Percentiles rank a stretch among this genome's conserved stretches.
phyloP scores from a whole-genome alignment of 2,888 invertebrate species.

The Diadegma fenestrale region DNA sequence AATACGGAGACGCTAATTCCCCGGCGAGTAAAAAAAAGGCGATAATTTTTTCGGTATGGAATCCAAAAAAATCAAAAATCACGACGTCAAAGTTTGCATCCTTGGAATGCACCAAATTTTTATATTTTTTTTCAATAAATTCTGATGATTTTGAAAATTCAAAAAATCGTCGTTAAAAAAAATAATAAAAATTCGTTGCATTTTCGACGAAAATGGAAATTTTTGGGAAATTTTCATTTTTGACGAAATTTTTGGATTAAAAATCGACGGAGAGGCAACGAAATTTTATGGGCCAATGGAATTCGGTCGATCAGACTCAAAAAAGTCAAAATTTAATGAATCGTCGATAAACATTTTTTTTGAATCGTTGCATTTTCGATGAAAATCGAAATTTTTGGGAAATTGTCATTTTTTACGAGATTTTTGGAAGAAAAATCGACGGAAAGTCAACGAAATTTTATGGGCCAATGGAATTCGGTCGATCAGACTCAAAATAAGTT shows the following conservation, averaged over 20 bases:
- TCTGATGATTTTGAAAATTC: no score
- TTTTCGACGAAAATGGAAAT: no score
- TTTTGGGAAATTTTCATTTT: background rate
- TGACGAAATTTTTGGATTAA: background rate
- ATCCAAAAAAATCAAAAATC: no score
- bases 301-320: background rate
- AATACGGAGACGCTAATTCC: background rate
- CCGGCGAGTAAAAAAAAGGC: background rate
- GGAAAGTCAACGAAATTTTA: background rate
- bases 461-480: conserved; percentile 8
- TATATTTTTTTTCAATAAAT: no score
- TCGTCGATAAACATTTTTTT: no score
- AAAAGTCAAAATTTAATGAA: background rate
- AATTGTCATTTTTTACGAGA: background rate
- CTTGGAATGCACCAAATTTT: no score
- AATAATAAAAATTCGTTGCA: no score
- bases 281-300: conserved; percentile 9
- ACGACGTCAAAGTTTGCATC: no score
- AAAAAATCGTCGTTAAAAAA: no score
- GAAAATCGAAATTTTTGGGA: background rate
- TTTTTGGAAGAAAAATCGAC: background rate
- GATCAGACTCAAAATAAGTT: background rate
- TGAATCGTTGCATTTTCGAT: no score
- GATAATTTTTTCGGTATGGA: background rate
- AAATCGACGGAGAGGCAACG: background rate